Base-by-base conservation (phyloP, 2,888 invertebrate species). In the Drosophila mercatorum region DNA sequence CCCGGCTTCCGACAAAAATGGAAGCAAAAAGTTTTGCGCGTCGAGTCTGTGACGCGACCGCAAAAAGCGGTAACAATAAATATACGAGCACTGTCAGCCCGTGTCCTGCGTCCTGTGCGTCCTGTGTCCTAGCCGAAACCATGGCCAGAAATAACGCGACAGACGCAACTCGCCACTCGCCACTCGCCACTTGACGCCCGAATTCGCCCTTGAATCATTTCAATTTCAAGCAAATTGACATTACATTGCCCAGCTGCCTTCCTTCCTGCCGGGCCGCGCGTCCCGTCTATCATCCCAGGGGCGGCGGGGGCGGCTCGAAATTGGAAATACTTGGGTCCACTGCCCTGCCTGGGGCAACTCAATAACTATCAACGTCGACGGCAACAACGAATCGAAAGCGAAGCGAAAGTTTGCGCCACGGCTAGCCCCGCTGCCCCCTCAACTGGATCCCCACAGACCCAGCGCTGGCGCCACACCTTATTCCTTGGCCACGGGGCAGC, bases 201-300 rank as follows among this genome's bases (percentile, higher is more conserved):
- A 75, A 81, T 74, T 86, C 76, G 91, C 90, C 90, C 87, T 91
- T 91, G 91, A 90, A 91, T 89, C 89, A 91, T 90, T 88, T 88
- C 87, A 88, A 88, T 91, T 88, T 88, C 67, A 83, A 83, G 78
- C 84, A 90, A 90, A 91, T 91, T 90, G 86, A 79, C 84, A 91
- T 91, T 88, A 91, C 85, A 80, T 86, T 90, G 84, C 84, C 81
- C 72, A 59, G 75, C 73, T 78, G 82, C 60, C 78, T 34, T 65
- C 63, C 78, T 34, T 60, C 59, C 61, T 67, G 56, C 46, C 34
- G 51, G 10, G 47, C 22, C 22, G 22, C 34, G 43, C 17, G 43
- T 46, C 36, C 14, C 41, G 52, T 22, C 49, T 10, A 34, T 34
- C 22, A 14, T 38, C 38, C 52, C 38, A 53, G 26, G 26, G 38